Conservation (phyloP, 2,888 invertebrate species). For the Sicus ferrugineus region DNA sequence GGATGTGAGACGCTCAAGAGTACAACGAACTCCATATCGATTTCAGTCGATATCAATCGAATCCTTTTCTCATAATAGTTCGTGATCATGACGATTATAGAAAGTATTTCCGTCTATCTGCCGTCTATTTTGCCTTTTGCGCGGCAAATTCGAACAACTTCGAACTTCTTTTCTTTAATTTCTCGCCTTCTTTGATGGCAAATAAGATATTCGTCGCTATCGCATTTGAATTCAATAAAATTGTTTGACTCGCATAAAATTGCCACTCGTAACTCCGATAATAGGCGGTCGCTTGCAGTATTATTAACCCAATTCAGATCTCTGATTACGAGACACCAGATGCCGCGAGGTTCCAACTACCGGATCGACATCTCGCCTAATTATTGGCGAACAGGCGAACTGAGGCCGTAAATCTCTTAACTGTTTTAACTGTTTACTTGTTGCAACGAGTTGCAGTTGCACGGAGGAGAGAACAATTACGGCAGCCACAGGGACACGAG, state of each 20-base stretch:
- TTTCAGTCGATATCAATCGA: too few relatives aligned
- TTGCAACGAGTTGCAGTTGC: not conserved
- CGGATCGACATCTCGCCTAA: slow-evolving; percentile 15
- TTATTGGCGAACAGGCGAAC: slow-evolving; percentile 11
- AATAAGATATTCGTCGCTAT: slow-evolving; percentile 32
- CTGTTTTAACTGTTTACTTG: not conserved
- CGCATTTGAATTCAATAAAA: slow-evolving; percentile 31
- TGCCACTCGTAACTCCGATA: not conserved
- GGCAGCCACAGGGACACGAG: not conserved
- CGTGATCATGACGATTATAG: too few relatives aligned
- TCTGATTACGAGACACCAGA: slow-evolving; percentile 25
- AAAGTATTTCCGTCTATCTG: too few relatives aligned
- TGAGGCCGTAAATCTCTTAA: slow-evolving; percentile 1
- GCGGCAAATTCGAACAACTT: too few relatives aligned
- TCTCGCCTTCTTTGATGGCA: too few relatives aligned
- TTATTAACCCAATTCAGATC: slow-evolving; percentile 16
- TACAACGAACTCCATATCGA: too few relatives aligned
- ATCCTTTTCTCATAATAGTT: too few relatives aligned
- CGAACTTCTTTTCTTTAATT: too few relatives aligned
- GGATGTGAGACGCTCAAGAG: too few relatives aligned
- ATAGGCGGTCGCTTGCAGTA: slow-evolving; percentile 14
- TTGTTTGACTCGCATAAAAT: slow-evolving; percentile 2
- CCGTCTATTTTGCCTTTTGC: too few relatives aligned
- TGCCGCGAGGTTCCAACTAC: not conserved
- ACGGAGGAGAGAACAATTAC: not conserved